These are phyloP conservation scores for Choloepus hoffmanni DNA, from an alignment of 2,113 vertebrate species.

Conservation along the genomic window DNA sequence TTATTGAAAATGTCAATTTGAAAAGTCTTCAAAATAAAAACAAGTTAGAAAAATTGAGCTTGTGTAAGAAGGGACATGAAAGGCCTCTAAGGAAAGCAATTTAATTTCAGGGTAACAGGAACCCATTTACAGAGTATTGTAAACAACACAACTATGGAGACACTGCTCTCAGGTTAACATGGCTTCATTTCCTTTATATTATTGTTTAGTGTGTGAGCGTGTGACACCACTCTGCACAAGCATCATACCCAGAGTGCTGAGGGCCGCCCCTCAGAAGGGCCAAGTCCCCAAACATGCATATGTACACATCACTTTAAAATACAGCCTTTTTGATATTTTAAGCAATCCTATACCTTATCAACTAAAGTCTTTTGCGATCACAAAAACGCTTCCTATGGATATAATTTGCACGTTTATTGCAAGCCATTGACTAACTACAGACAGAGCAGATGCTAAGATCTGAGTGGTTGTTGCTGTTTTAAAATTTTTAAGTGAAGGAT, in stretches of 20 bases:
- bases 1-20: slow-evolving; percentile 90
- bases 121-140: slow-evolving; percentile 87
- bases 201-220: slow-evolving; percentile 82
- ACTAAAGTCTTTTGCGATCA: slow-evolving; percentile 50
- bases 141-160: slow-evolving; percentile 87
- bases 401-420: slow-evolving; percentile 49
- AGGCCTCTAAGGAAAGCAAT: slow-evolving; percentile 83
- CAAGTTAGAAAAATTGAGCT: slow-evolving; percentile 88
- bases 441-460: slow-evolving; percentile 1
- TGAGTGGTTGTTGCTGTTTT: slow-evolving; percentile 23
- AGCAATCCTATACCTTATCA: background rate
- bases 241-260: slow-evolving; percentile 74
- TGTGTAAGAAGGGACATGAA: slow-evolving; percentile 84
- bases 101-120: slow-evolving; percentile 83
- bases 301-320: slow-evolving; percentile 74
- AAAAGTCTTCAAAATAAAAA: slow-evolving; percentile 90
- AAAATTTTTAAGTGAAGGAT: slow-evolving; percentile 50
- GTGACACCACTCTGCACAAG: slow-evolving; percentile 77
- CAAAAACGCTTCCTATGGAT: slow-evolving; percentile 68
- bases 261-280: slow-evolving; percentile 66
- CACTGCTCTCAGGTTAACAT: slow-evolving; percentile 86
- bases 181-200: slow-evolving; percentile 89
- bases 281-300: slow-evolving; percentile 79
- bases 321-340: slow-evolving; percentile 68
- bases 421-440: slow-evolving; percentile 67